phyloP scores from a whole-genome alignment of 2,797 vertebrate species.

The Ammospiza maritima region DNA sequence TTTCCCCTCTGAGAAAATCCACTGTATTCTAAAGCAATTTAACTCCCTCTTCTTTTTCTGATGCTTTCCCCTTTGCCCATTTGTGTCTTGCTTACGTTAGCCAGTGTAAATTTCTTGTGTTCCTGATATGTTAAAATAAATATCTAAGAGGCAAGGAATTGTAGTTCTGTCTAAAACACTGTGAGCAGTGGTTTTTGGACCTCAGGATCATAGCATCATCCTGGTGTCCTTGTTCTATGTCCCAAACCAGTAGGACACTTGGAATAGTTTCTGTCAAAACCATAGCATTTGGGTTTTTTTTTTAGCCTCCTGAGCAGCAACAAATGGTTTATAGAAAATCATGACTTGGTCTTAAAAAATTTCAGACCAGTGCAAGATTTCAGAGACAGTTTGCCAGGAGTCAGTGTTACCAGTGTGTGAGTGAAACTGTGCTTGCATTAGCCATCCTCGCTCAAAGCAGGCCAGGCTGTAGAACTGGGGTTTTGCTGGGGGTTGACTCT shows the following conservation, averaged over 20 bases:
- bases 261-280: neutral
- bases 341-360: neutral
- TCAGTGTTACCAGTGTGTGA: neutral
- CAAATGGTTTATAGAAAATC: neutral
- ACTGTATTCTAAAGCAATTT: neutral
- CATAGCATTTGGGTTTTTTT: rapidly evolving
- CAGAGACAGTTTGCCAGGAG: neutral
- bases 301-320: neutral
- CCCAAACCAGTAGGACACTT: neutral
- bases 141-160: neutral
- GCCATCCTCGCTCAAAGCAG: neutral
- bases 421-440: neutral
- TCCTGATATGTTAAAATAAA: neutral
- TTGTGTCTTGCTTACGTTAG: neutral
- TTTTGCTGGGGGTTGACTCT: neutral
- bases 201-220: neutral
- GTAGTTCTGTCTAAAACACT: neutral
- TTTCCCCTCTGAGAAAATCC: neutral
- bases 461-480: neutral
- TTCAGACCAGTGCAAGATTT: neutral
- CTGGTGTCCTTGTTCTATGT: neutral
- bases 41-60: neutral
- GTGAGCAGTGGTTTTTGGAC: neutral
- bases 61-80: neutral
- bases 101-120: neutral